Evolutionary conservation across 1,140 invertebrate genomes (phyloP).

Genomic region (Forficula auricularia): DNA sequence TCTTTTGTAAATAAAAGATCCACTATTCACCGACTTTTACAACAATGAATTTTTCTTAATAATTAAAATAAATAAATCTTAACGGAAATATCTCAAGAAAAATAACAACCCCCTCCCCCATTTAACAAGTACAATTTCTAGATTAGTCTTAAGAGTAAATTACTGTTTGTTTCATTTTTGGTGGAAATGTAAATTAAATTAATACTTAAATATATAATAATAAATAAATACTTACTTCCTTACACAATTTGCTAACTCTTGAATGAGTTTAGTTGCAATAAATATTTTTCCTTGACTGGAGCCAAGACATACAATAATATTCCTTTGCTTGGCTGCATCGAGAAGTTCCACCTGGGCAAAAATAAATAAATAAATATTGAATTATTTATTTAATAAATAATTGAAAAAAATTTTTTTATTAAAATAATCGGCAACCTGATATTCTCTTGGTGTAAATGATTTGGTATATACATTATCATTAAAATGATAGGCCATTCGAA

Average conservation of each 20-base stretch:
- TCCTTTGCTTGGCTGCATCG: conserved; percentile 53
- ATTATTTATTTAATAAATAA: conserved; percentile 4
- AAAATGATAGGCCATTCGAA: conserved; percentile 35
- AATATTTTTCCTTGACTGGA: conserved; percentile 72
- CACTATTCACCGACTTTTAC: no score
- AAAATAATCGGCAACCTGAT: conserved; percentile 32
- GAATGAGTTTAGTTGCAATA: conserved; percentile 71
- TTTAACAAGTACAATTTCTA: no score
- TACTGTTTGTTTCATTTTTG: no score
- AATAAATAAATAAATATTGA: conserved; percentile 1
- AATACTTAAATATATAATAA: no score
- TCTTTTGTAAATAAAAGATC: no score
- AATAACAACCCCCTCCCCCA: no score
- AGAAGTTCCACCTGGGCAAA: conserved; percentile 52
- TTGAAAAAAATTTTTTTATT: conserved; percentile 4
- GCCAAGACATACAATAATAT: conserved; percentile 71
- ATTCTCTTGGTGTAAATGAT: conserved; percentile 55
- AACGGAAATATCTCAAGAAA: no score
- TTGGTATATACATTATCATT: conserved; percentile 46
- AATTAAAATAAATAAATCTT: no score
- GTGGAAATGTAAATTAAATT: no score
- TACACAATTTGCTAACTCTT: conserved; percentile 43
- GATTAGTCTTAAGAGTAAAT: no score
- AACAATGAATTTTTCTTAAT: no score
- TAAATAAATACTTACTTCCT: conserved; percentile 26